These are phyloP conservation scores for Forbesichthys papilliferus DNA, from an alignment of 2,113 vertebrate genomes.

Conservation along the genomic window DNA sequence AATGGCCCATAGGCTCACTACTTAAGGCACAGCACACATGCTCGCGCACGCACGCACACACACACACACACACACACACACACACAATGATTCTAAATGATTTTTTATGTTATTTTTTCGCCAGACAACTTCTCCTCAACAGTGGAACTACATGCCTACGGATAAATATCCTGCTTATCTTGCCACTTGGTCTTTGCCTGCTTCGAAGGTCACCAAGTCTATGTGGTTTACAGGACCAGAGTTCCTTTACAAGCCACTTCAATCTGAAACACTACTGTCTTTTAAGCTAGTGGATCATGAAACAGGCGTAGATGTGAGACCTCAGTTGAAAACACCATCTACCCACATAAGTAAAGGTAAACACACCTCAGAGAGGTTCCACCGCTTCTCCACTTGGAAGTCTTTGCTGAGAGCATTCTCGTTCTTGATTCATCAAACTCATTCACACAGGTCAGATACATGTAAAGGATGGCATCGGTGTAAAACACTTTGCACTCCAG, in stretches of 20 bases:
- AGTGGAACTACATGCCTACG: slow-evolving; percentile 5
- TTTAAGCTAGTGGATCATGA: slow-evolving; percentile 19
- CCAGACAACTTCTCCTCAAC: neutral
- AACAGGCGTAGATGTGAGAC: slow-evolving; percentile 4
- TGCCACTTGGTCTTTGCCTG: neutral
- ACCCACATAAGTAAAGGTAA: neutral
- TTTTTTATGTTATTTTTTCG: neutral
- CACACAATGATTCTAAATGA: neutral
- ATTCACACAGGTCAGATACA: neutral
- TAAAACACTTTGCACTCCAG: neutral
- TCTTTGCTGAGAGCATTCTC: slow-evolving; percentile 2
- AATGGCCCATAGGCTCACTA: too few species aligned
- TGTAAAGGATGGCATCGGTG: slow-evolving; percentile 22
- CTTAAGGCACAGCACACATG: too few species aligned
- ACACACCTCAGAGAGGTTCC: neutral
- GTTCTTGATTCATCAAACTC: neutral
- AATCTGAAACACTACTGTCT: neutral
- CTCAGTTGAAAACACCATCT: neutral
- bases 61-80: too few species aligned
- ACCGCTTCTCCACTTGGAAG: slow-evolving; percentile 23
- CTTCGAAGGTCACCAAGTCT: neutral
- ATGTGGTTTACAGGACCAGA: neutral
- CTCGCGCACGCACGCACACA: too few species aligned
- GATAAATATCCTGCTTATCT: neutral
- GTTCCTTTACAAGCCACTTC: neutral